Conservation (phyloP, 2,113 vertebrate species). For the Cromileptes altivelis region DNA sequence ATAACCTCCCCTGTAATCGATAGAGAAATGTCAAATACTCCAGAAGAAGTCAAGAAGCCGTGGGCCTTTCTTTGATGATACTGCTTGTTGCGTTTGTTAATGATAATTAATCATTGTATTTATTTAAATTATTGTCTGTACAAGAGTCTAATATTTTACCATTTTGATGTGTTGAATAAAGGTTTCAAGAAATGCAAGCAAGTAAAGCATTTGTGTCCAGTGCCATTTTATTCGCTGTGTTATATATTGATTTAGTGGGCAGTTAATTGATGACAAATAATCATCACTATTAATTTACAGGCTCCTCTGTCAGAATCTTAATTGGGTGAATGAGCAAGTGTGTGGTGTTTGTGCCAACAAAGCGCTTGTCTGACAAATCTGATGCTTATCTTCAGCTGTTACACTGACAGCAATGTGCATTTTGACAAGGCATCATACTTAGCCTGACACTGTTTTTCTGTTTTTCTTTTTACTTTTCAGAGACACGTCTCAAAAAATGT, state of each 20-base stretch:
- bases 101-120: constrained; percentile 71
- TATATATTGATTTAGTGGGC: background rate
- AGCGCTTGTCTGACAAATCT: background rate
- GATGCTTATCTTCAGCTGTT: background rate
- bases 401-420: background rate
- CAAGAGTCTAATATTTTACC: constrained; percentile 76
- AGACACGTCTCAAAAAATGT: background rate
- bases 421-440: background rate
- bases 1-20: constrained; percentile 57
- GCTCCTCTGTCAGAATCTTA: background rate
- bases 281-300: background rate
- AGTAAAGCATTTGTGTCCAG: constrained; percentile 16
- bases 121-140: constrained; percentile 78
- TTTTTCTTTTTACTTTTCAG: background rate
- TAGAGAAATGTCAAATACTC: constrained; percentile 39
- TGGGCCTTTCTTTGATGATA: constrained; percentile 61
- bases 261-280: background rate
- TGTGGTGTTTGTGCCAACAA: background rate
- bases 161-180: constrained; percentile 80
- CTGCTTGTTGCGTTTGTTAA: constrained; percentile 73
- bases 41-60: constrained; percentile 44
- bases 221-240: constrained; percentile 1
- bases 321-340: background rate
- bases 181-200: constrained; percentile 74
- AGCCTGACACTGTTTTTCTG: background rate